Evolutionary conservation across 2,888 invertebrate species (phyloP).

Genomic region (Heliconius ismenius): DNA sequence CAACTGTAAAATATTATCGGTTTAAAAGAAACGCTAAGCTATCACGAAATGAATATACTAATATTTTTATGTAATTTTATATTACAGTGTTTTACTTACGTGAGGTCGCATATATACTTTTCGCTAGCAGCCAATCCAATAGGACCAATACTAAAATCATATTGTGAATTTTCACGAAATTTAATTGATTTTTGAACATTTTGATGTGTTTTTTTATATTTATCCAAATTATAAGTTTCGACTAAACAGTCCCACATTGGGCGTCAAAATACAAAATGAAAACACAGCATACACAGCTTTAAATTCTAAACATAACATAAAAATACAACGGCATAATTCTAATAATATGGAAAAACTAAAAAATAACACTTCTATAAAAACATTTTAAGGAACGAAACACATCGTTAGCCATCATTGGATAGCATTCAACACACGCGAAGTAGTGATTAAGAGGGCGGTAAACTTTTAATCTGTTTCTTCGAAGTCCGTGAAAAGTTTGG

Average conservation of each 20-base stretch:
- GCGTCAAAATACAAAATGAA: slow-evolving; percentile 28
- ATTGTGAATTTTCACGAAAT: slow-evolving; percentile 31
- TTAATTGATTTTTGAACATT: slow-evolving; percentile 11
- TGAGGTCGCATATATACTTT: slow-evolving; percentile 34
- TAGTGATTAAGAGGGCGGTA: slow-evolving; percentile 69
- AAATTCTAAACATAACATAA: slow-evolving; percentile 31
- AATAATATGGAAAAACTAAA: slow-evolving; percentile 38
- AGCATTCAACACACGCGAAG: slow-evolving; percentile 73
- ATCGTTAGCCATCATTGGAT: slow-evolving; percentile 56
- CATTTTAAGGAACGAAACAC: slow-evolving; percentile 60
- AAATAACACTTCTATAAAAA: slow-evolving; percentile 42
- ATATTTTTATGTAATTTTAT: slow-evolving; percentile 6
- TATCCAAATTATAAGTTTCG: neutral
- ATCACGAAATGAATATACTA: slow-evolving; percentile 34
- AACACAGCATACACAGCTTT: slow-evolving; percentile 20
- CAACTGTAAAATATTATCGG: slow-evolving; percentile 34
- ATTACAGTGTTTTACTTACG: slow-evolving; percentile 32
- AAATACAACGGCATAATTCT: slow-evolving; percentile 40
- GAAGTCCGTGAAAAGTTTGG: slow-evolving; percentile 77
- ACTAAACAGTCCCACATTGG: slow-evolving; percentile 26
- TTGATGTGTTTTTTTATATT: neutral
- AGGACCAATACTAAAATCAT: slow-evolving; percentile 35
- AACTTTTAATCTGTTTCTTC: slow-evolving; percentile 61
- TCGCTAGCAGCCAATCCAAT: slow-evolving; percentile 39
- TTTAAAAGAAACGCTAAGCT: slow-evolving; percentile 34